Base-by-base conservation (phyloP, 2,888 invertebrate genomes). In the Dryobotodes eremita region DNA sequence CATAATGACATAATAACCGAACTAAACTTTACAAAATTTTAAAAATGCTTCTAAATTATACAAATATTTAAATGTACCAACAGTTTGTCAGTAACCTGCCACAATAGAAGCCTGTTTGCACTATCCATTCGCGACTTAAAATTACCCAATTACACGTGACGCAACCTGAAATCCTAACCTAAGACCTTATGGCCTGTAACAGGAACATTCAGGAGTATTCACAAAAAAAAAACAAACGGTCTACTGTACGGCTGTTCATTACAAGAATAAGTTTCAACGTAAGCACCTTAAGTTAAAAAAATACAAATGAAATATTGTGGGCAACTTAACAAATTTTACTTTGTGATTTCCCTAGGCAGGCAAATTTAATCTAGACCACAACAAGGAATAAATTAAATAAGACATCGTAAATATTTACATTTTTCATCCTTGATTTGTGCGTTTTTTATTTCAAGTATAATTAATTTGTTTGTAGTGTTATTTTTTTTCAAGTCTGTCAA, bases 301-400 rank as follows among this genome's bases (percentile, higher is more conserved):
- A 62, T 68, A 65, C 75, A 61, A 85, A 80, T 84, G 75, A 83
- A 75, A 83, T 80, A 83, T 64, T 69, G 74, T 68, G 85, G 68
- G 71, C 15, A 64, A 71, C 62, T 71, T 48, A 77, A 69, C 71
- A 71, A 77, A 82, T 77, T 86, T 85, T 46, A 74, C 69, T 86
- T 69, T 46, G 55, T 83, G 86, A 84, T 84, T 84, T 84, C 84
- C 84, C 86, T 48, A 77, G 83, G 57, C 71, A 77, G 69, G 61
- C 53, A 62, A 82, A 75, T 77, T 84, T 86, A 82, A 85, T 77
- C 74, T 72, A 75, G 71, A 64, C 82, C 76, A 66, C 42, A 85
- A 71, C 71, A 68, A 77, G 71, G 71, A 55, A 75, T 71, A 71
- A 76, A 85, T 85, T 75, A 70, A 82, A 77, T 77, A 82, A 48